These are phyloP conservation scores for Dryas iulia DNA, from an alignment of 1,140 invertebrate species.

Conservation along the genomic window DNA sequence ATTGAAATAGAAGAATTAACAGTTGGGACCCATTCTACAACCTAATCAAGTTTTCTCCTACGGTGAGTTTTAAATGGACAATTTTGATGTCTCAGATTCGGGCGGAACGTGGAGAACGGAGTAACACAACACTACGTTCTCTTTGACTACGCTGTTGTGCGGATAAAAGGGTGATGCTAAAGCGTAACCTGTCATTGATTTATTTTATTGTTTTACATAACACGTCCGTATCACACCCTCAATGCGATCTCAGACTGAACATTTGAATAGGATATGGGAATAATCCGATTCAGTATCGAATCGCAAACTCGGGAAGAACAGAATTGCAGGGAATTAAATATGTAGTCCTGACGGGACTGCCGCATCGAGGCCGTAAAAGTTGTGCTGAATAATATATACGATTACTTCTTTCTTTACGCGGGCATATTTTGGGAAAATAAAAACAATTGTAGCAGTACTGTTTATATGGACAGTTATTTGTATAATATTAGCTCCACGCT, in stretches of 20 bases:
- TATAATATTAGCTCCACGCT: not conserved
- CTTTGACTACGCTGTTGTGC: too few relatives aligned
- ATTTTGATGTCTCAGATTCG: too few relatives aligned
- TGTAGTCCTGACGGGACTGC: not conserved
- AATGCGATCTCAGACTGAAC: not conserved
- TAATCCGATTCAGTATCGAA: not conserved
- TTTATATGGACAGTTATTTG: not conserved
- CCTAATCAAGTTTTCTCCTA: too few relatives aligned
- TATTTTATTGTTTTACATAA: not conserved
- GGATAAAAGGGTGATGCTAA: too few relatives aligned
- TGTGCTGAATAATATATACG: not conserved
- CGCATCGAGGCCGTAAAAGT: not conserved
- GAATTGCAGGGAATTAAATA: not conserved
- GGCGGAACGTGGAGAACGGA: too few relatives aligned
- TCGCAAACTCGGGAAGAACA: not conserved
- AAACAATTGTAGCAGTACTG: not conserved
- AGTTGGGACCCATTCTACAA: too few relatives aligned
- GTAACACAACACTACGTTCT: too few relatives aligned
- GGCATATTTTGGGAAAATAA: not conserved
- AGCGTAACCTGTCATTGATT: too few relatives aligned
- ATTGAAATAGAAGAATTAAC: too few relatives aligned
- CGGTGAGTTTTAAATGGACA: too few relatives aligned
- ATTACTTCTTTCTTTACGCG: not conserved
- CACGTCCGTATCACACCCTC: not conserved
- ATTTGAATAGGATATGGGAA: not conserved